Conservation (phyloP, 1,140 invertebrate genomes). For the Platyura marginata region DNA sequence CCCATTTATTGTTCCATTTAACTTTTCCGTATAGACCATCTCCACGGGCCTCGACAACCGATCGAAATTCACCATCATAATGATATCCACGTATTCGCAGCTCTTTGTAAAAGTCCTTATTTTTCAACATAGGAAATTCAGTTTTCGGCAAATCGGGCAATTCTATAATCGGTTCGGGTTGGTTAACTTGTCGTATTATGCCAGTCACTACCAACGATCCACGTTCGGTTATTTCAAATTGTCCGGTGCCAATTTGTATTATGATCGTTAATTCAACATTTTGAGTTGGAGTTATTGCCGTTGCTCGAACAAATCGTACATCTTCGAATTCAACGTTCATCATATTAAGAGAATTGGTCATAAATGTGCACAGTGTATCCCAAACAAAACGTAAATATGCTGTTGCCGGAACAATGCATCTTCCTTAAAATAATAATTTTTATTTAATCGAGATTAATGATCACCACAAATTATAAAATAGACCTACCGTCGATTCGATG, state of each 20-base stretch:
- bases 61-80: conserved; percentile 33
- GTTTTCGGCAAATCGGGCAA: conserved; percentile 22
- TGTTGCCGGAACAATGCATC: conserved; percentile 76
- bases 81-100: conserved; percentile 79
- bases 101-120: conserved; percentile 83
- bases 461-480: not conserved
- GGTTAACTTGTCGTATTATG: conserved; percentile 32
- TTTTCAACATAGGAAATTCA: conserved; percentile 28
- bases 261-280: conserved; percentile 57
- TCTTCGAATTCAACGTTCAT: conserved; percentile 73
- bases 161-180: conserved; percentile 25
- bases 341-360: conserved; percentile 46
- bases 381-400: conserved; percentile 72
- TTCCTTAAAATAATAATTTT: conserved; percentile 27
- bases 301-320: conserved; percentile 65
- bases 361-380: conserved; percentile 69
- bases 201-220: conserved; percentile 63
- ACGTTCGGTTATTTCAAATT: conserved; percentile 73
- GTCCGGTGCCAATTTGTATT: conserved; percentile 62
- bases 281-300: conserved; percentile 50
- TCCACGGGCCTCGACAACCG: conserved; percentile 17
- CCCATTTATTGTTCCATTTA: conserved; percentile 64
- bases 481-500: conserved; percentile 65
- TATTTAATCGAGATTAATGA: no score
- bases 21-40: conserved; percentile 31